Evolutionary conservation across 2,113 vertebrate genomes (phyloP).

Genomic region (Willisornis vidua): DNA sequence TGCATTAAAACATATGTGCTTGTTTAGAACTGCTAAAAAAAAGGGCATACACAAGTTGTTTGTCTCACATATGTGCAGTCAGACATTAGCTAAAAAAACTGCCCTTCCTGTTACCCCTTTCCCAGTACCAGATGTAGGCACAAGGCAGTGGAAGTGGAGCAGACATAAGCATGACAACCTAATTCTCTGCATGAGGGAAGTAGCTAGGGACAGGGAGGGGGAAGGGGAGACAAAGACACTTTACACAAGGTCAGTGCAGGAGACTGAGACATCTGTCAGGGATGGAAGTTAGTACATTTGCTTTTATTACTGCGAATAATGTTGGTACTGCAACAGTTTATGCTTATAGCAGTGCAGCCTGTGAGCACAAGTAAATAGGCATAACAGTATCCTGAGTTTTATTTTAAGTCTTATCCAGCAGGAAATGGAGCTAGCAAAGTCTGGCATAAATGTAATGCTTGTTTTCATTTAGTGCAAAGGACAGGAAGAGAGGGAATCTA

Average conservation of each 20-base stretch:
- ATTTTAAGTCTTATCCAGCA: slow-evolving; percentile 15
- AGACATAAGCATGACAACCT: slow-evolving; percentile 59
- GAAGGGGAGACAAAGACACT: slow-evolving; percentile 16
- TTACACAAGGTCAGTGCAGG: slow-evolving; percentile 42
- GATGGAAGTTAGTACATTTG: slow-evolving; percentile 27
- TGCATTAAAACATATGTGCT: slow-evolving; percentile 9
- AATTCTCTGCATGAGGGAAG: slow-evolving; percentile 30
- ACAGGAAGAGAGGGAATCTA: neutral
- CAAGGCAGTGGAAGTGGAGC: slow-evolving; percentile 39
- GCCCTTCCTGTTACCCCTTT: slow-evolving; percentile 60
- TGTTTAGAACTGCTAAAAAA: slow-evolving; percentile 15
- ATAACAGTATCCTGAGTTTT: slow-evolving; percentile 18
- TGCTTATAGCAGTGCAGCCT: slow-evolving; percentile 51
- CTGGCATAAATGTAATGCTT: slow-evolving; percentile 33
- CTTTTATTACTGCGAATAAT: slow-evolving; percentile 33
- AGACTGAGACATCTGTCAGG: slow-evolving; percentile 60
- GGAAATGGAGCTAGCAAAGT: slow-evolving; percentile 21
- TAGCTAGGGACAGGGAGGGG: neutral
- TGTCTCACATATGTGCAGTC: slow-evolving; percentile 9
- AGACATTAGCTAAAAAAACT: slow-evolving; percentile 36
- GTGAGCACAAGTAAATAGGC: slow-evolving; percentile 2
- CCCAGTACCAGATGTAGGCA: slow-evolving; percentile 29
- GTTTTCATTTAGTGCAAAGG: slow-evolving; percentile 15
- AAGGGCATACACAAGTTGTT: slow-evolving; percentile 17
- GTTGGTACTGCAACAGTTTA: slow-evolving; percentile 37